Evolutionary conservation across 2,888 invertebrate genomes (phyloP), one percentile per base, ranked within the genome.

Genomic region (Pseudococcus longispinus): DNA sequence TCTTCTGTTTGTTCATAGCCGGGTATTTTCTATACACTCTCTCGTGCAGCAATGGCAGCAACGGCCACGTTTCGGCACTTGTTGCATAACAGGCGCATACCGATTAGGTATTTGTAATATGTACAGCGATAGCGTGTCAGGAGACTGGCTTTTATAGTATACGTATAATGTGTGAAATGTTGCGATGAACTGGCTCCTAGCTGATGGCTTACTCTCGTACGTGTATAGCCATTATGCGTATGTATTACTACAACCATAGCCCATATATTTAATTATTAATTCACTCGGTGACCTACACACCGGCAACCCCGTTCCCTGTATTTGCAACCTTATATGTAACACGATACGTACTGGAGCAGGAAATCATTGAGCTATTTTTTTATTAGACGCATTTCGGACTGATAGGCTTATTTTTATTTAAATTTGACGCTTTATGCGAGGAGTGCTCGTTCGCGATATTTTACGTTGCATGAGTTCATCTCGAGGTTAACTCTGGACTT

Each of bases 71-170:
- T 70, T 70, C 29, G 32, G 70, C 70, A 70, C 70, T 70, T 70
- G 70, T 70, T 70, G 70, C 70, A 70, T 70, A 70, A 70, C 11
- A 29, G 1, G 18, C 70, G 70, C 70, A 70, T 70, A 70, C 70
- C 70, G 70, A 70, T 26, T 70, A 70, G 70, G 70, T 70, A 70
- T 70, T 70, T 70, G 70, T 70, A 70, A 70, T 70, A 70, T 60
- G 23, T 5, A 60, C 11, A 23, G 60, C 60, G 23, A 23, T 60
- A 70, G 29, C 70, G 70, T 70, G 70, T 70, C 29, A 70, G 29
- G 5, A 29, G 65, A 51, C n/a, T 51, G 51, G 51, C 51, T 51
- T 51, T 46, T 55, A 60, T 70, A 15, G 26, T 15, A 70, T 70
- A 18, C 1, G 15, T 29, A 29, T 70, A 70, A 29, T 70, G 70